Base-by-base conservation (phyloP, 2,888 invertebrate species). In the Pachliopta kotzebuea region DNA sequence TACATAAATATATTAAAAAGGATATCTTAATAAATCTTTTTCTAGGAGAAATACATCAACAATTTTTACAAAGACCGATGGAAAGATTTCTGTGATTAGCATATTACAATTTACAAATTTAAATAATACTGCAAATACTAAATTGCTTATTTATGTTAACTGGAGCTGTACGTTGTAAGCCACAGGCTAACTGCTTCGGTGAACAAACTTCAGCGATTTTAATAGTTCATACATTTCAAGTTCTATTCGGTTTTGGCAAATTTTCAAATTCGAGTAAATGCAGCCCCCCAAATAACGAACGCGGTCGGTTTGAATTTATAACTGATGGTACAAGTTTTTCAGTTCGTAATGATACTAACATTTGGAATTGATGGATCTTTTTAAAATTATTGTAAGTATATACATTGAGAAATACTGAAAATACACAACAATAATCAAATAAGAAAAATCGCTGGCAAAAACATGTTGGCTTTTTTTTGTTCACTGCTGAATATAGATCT, bases 171-270 rank as follows among this genome's bases (percentile, higher is more conserved):
- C 14, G 29, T 29, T 49, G 50, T 55, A 45, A 50, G 42, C 37
- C 29, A 31, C 23, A 14, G 49, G n/a, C 23, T 18, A 49, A 56
- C 21, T 56, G 31, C 31, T 50, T 45, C 29, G 50, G 29, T 20
- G 31, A 61, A 45, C 45, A 55, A 62, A 62, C 49, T 62, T 56
- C 50, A 42, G 49, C 29, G 50, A 55, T 49, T 61, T 61, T 45
- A 55, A 61, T 61, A 55, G 31, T 56, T 49, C 18, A 26, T 23
- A 62, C 55, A 56, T 62, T 56, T 56, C n/a, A 50, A 50, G 56
- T 56, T 49, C 29, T 37, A 54, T 50, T 62, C 21, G 56, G 62
- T 62, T 56, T 61, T 61, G 61, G 61, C 61, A 61, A 56, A 56
- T 49, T 55, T 62, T 62, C 62, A 62, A 54, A 45, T 9, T 11